Conservation (phyloP, 2,113 vertebrate genomes). For the human region DNA sequence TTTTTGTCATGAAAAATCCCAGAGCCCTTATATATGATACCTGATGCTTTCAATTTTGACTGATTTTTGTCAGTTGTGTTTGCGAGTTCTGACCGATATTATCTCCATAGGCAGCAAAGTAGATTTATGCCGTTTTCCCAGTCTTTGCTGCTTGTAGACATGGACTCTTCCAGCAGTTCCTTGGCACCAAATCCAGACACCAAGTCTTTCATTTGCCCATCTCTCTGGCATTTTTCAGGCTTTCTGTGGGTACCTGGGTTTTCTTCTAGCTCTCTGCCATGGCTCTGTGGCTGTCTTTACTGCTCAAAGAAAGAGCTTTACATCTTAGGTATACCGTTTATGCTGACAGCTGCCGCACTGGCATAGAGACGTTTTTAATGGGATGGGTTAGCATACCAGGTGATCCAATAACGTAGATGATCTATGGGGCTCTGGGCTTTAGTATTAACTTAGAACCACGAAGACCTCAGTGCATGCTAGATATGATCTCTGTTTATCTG, state of each 20-base stretch:
- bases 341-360: neutral
- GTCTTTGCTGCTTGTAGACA: neutral
- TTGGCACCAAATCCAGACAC: neutral
- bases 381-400: neutral
- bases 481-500: neutral
- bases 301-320: neutral
- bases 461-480: neutral
- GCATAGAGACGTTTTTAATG: neutral
- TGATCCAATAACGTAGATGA: too few species aligned
- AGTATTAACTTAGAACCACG: neutral
- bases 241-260: neutral
- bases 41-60: neutral
- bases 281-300: neutral
- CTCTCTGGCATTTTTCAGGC: neutral
- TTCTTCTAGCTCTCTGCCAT: neutral
- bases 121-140: neutral
- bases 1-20: neutral
- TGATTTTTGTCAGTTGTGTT: slow-evolving; percentile 9
- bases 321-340: neutral
- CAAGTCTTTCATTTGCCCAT: neutral
- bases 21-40: neutral
- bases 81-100: neutral
- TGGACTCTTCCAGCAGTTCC: neutral
- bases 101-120: neutral
- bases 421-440: neutral